Evolutionary conservation across 2,797 vertebrate species (phyloP), one percentile per base, ranked within the genome.

Genomic region (Tragelaphus eurycerus): DNA sequence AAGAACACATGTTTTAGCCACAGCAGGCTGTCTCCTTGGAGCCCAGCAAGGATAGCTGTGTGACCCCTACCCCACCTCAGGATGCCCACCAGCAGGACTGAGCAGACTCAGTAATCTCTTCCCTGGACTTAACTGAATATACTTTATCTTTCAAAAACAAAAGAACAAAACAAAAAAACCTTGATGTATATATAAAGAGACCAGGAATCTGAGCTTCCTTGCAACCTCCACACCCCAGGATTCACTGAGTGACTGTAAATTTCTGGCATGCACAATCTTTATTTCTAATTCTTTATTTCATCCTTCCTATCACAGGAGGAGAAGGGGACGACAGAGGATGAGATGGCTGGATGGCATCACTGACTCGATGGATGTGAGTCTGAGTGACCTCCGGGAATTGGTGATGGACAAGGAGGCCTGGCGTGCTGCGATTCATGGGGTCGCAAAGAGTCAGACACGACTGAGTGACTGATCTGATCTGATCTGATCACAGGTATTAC

Each of bases 51-150:
- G 87, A 89, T 17, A 89, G 92, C 78, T 67, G 48, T 81, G 71
- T 97, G 97, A 96, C 96, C 95, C 88, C 76, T 7, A 85, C 50
- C 90, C 95, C 55, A 11, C 78, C 97, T 95, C 97, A 98, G 97
- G 95, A 97, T 92, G 98, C 16, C 54, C 2, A 74, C 46, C 93
- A 95, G 98, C 94, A 97, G 96, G 96, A 94, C 89, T 23, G 15
- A 71, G 64, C 50, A 48, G 23, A 86, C 93, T 95, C 81, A 76
- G 92, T 98, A 60, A 98, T 97, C 95, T 97, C 90, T 81, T 95
- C 54, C 91, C 43, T 91, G 86, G 86, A 96, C 82, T 90, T 96
- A 78, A 78, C 90, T 97, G 96, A 97, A 93, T 88, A 76, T 93
- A 31, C 54, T 84, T 82, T 81, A 52, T 52, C 85, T 43, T 90